phyloP scores from a whole-genome alignment of 1,140 invertebrate genomes.

The Lamellibrachia luymesi region DNA sequence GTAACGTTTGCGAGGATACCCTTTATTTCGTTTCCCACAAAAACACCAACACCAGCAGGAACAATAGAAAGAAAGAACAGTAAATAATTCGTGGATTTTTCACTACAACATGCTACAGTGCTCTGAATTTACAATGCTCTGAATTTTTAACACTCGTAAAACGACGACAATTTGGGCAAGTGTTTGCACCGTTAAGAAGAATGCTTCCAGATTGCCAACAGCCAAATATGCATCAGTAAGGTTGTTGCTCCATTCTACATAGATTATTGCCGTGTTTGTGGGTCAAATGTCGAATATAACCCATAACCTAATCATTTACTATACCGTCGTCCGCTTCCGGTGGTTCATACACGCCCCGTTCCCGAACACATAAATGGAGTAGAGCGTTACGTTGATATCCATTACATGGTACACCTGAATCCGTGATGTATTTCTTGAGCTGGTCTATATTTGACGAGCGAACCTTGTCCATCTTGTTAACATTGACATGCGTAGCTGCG shows the following conservation, averaged over 20 bases:
- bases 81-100: too few relatives aligned
- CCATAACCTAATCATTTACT: neutral
- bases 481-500: neutral
- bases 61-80: too few relatives aligned
- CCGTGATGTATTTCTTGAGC: neutral
- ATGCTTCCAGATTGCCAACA: neutral
- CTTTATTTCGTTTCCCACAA: too few relatives aligned
- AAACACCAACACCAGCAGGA: too few relatives aligned
- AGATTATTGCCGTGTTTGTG: neutral
- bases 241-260: neutral
- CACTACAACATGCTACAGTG: too few relatives aligned
- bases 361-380: too few relatives aligned
- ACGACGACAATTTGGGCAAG: too few relatives aligned
- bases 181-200: neutral
- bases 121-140: too few relatives aligned
- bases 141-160: too few relatives aligned
- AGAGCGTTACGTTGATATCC: too few relatives aligned
- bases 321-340: neutral
- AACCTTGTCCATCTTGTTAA: neutral
- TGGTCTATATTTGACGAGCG: neutral
- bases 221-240: neutral
- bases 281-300: neutral
- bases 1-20: too few relatives aligned
- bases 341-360: neutral
- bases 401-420: neutral